Evolutionary conservation across 2,797 vertebrate species (phyloP), one percentile per base, ranked within the genome.

Genomic region (Hippopotamyrus pictus): DNA sequence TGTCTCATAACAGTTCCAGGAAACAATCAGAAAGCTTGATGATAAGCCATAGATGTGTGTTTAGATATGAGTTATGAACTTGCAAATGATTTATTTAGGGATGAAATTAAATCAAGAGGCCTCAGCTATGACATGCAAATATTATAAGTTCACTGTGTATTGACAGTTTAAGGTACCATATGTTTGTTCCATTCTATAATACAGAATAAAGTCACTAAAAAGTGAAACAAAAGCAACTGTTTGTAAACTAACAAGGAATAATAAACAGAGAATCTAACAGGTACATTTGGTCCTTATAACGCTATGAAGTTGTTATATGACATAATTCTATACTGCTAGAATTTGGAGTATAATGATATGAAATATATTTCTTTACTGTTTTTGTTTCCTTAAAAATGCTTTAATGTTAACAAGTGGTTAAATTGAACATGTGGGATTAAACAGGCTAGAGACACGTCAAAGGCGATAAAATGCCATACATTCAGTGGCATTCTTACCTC

Each of bases 1-100:
- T 25, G 88, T 59, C 76, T 53, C 79, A 76, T 87, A 91, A 89
- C n/a, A 89, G 86, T 86, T 82, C 53, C 88, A 88, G 82, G 62
- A 84, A 86, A 57, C 76, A 86, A 84, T 88, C 88, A 86, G 89
- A 91, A 86, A 91, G 69, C 53, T 22, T 14, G 84, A 69, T 5
- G 46, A 89, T 83, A 88, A 90, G 88, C 88, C 65, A 65, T 50
- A 90, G 90, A 90, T 88, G 88, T 50, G 14, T 51, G 7, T 89
- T 41, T n/a, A 89, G 89, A 90, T 89, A 84, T 57, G 65, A 76
- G 29, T 29, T 51, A 25, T 86, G 46, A 82, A 25, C 14, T 51
- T 83, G 33, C 22, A 59, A 53, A 25, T 33, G 86, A 65, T 82
- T 82, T 82, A 82, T 82, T 82, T 57, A 59, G n/a, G 50, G 88